Base-by-base conservation (phyloP, 1,140 invertebrate genomes). In the Berghia stephanieae region DNA sequence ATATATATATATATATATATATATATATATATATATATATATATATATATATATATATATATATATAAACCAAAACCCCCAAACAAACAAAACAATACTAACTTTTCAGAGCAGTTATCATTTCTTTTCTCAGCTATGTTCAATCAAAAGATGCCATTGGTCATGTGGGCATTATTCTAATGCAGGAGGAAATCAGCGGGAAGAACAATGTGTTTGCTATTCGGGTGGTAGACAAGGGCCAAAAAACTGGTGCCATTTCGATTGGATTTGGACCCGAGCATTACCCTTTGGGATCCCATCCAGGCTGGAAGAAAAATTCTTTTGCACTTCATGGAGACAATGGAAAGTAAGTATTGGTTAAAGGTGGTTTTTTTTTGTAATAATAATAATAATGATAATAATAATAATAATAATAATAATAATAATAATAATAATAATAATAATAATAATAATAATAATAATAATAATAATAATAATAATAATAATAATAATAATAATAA, bases 261-360 rank as follows among this genome's bases (percentile, higher is more conserved):
- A 4, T 82, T 1, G 80, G 78, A n/a, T 10, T 82, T 69, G 80
- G 80, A 13, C 72, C 78, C n/a, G 78, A 79, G 36, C 52, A 79
- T 31, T 79, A 79, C 46, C 18, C 52, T n/a, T 8, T 43, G 5
- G 66, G 66, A 5, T 0, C 27, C 13, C 72, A 76, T n/a, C 78
- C 74, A 5, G 80, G 78, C 38, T 72, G 73, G 71, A 43, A 63
- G 3, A 21, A 5, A 3, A 52, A 46, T 27, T 82, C 80, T 18
- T 34, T 79, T 49, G 78, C 55, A 18, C 60, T 72, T 24, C 76
- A 78, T 77, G 77, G 76, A 10, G 78, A 78, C 43, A 52, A 78
- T 74, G 78, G 78, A 60, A 55, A 42, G 80, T 82, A 71, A 63
- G 77, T 31, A 27, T 1, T 42, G 27, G 16, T 18, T 40, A 2